Percentiles rank a stretch among this genome's conserved stretches.
Evolutionary conservation across 2,888 invertebrate species (phyloP).

Genomic region (Labia minor): DNA sequence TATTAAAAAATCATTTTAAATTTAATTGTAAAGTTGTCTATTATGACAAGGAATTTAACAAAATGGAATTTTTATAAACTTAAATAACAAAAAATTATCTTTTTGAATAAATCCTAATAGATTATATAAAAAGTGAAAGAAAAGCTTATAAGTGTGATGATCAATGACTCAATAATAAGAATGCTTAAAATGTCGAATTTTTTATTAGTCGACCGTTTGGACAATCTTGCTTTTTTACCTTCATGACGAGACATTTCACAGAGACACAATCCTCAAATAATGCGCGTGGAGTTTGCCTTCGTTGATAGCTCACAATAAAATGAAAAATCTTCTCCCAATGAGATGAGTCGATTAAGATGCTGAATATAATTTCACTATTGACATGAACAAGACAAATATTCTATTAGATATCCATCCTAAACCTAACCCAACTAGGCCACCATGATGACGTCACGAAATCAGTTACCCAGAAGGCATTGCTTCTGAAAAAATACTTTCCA

Average conservation of each 20-base stretch:
- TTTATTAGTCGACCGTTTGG: constrained; percentile 21
- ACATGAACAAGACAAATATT: constrained; percentile 49
- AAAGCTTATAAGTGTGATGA: too few species aligned
- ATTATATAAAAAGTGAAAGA: too few species aligned
- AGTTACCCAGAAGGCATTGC: constrained; percentile 2
- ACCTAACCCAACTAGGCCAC: constrained; percentile 59
- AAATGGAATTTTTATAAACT: too few species aligned
- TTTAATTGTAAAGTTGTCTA: too few species aligned
- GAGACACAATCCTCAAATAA: constrained; percentile 25
- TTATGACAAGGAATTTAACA: too few species aligned
- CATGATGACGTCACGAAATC: constrained; percentile 47
- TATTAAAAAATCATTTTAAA: too few species aligned
- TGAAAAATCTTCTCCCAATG: not conserved
- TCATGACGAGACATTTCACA: constrained; percentile 86
- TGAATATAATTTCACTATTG: constrained; percentile 29
- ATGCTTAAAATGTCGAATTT: not conserved
- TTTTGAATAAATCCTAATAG: too few species aligned
- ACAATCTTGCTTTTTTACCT: constrained; percentile 58
- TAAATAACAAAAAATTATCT: too few species aligned
- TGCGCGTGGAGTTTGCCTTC: not conserved
- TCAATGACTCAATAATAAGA: too few species aligned
- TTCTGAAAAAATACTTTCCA: not conserved
- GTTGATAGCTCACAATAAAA: not conserved
- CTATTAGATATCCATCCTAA: constrained; percentile 54
- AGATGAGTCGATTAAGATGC: not conserved